A percentile compares a stretch with the other conserved stretches of the same genome.
Conservation (phyloP, 2,113 vertebrate species). For the Cyprinus carpio region DNA sequence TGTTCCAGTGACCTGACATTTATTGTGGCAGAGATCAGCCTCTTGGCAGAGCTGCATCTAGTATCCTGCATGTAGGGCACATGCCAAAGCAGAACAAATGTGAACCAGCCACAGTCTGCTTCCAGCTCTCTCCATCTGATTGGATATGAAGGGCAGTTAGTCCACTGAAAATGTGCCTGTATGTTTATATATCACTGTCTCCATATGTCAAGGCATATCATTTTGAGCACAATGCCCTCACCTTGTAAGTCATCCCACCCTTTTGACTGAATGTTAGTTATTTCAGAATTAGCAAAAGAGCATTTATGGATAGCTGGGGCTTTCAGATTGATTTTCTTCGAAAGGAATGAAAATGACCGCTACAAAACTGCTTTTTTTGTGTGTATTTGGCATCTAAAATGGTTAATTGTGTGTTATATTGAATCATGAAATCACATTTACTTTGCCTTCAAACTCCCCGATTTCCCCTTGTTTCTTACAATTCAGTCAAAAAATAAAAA, state of each 20-base stretch:
- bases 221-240: slow-evolving; percentile 48
- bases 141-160: slow-evolving; percentile 55
- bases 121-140: slow-evolving; percentile 44
- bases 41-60: not conserved
- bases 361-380: not conserved
- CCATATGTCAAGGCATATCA: slow-evolving; percentile 53
- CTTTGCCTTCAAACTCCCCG: not conserved
- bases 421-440: not conserved
- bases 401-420: not conserved
- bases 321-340: slow-evolving; percentile 8
- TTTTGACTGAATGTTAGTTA: slow-evolving; percentile 15
- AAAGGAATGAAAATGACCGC: not conserved
- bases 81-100: slow-evolving; percentile 55
- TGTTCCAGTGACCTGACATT: slow-evolving; percentile 36
- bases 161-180: slow-evolving; percentile 57
- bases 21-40: slow-evolving; percentile 24
- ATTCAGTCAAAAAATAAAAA: not conserved
- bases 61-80: slow-evolving; percentile 28
- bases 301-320: slow-evolving; percentile 3
- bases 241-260: slow-evolving; percentile 46
- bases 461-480: not conserved
- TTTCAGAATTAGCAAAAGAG: slow-evolving; percentile 26
- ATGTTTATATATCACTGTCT: slow-evolving; percentile 58
- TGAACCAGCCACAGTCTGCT: slow-evolving; percentile 42
- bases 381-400: not conserved